phyloP scores from a whole-genome alignment of 2,888 invertebrate genomes.

The Hydrotaea diabolus region DNA sequence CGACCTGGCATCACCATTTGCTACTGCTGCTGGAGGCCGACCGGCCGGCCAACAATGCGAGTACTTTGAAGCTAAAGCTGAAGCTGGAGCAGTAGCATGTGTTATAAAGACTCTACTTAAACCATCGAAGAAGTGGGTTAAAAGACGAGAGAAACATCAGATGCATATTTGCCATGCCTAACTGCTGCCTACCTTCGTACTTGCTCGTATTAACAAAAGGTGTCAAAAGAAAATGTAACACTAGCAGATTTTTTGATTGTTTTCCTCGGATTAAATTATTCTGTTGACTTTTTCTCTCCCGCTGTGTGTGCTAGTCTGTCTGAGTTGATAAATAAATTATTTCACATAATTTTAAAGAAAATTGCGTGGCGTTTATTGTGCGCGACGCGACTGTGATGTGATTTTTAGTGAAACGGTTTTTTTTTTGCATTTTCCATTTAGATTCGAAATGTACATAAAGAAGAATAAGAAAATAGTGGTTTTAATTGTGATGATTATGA shows the following conservation, averaged over 20 bases:
- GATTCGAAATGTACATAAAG: neutral
- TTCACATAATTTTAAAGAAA: conserved; percentile 7
- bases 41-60: neutral
- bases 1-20: too few species aligned
- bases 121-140: neutral
- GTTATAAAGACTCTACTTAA: neutral
- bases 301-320: neutral
- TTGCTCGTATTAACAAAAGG: too few species aligned
- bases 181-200: too few species aligned
- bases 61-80: neutral
- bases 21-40: too few species aligned
- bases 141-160: neutral
- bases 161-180: conserved; percentile 35
- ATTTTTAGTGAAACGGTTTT: neutral
- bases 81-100: neutral
- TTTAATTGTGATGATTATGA: neutral
- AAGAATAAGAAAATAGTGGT: neutral
- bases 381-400: neutral
- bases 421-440: neutral
- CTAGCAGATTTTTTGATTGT: conserved; percentile 31
- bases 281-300: too few species aligned
- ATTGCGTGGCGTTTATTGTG: neutral
- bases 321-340: neutral
- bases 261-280: neutral
- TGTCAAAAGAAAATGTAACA: conserved; percentile 47